Evolutionary conservation across 2,113 vertebrate species (phyloP), one percentile per base, ranked within the genome.

Genomic region (Toxotes chatareus): DNA sequence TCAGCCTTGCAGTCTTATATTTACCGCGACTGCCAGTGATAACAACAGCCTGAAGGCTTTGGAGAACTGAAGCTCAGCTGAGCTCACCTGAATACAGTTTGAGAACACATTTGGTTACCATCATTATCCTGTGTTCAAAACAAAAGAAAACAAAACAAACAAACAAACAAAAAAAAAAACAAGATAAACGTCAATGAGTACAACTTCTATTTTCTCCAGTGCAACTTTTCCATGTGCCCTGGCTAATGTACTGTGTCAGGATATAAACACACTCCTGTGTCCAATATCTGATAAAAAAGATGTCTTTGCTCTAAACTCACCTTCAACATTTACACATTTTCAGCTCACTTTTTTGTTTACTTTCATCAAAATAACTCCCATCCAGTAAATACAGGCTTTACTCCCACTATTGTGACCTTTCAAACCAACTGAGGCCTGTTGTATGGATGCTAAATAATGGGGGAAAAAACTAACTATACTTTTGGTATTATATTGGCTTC

Each of bases 51-150:
- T 55, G 56, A 32, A 34, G 69, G 55, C 86, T 85, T 55, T 40
- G 19, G 21, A 47, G 47, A 82, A 36, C 73, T 71, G 46, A 34
- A 64, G 61, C 57, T 73, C 40, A 86, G 72, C 46, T 46, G 46
- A 85, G 74, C 76, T 84, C 65, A 68, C 42, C 42, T 80, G 53
- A 67, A 74, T 72, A 79, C 74, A 61, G 4, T 77, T 34, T 65
- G 36, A 68, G 46, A 8, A 27, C 42, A 27, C 56, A 65, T 80
- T 79, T 74, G 49, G 66, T 80, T 86, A 14, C 27, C 11, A 40
- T 49, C 27, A 80, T 62, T 83, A 85, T 79, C 49, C 57, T 79
- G 7, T 31, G 10, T 74, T 80, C 51, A 38, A 74, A 84, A 53
- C 67, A 53, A 34, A 7, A 40, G 44, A 66, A 65, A 27, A n/a